Evolutionary conservation across 2,888 invertebrate genomes (phyloP), one percentile per base, ranked within the genome.

Genomic region (Dasysyrphus tricinctus): DNA sequence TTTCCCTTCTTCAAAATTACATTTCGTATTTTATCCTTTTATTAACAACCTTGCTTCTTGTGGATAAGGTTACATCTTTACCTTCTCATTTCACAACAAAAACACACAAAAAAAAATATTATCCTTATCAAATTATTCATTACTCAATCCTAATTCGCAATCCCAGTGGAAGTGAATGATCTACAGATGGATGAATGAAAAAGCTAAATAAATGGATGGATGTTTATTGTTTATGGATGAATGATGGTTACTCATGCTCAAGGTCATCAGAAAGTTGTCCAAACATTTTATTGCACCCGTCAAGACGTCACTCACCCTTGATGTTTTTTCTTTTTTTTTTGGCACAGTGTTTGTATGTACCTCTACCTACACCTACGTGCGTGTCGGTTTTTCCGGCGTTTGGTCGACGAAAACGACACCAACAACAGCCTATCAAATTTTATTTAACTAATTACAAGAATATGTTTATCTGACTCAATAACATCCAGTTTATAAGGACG

Each of bases 71-170:
- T n/a, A 34, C 47, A 32, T 47, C 3, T 5, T 12, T 24, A 37
- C 24, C 49, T 11, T 56, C 57, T 3, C 37, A 47, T 32, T 24
- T 5, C 59, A 29, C 6, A 44, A n/a, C 34, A n/a, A 29, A 47
- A 24, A 37, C 39, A 44, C 11, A 54, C n/a, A 24, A 1, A 24
- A 24, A 24, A 24, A 61, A 76, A 72, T 56, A 70, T 81, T 80
- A 81, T 77, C 73, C 85, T 61, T 77, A 85, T 85, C 77, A 85
- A 85, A 85, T 85, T 85, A 81, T 85, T 85, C 80, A 85, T 85
- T 85, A 81, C 85, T 81, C 81, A 85, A 47, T 81, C 72, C 80
- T 84, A 80, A 84, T 80, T 84, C 84, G 76, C 72, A 70, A 65
- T 76, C 72, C 80, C 76, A 32, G 67, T 76, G 65, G 80, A 76